A percentile compares a stretch with the other conserved stretches of the same genome.
phyloP scores from a whole-genome alignment of 2,113 vertebrate genomes.

The Sturnus vulgaris region DNA sequence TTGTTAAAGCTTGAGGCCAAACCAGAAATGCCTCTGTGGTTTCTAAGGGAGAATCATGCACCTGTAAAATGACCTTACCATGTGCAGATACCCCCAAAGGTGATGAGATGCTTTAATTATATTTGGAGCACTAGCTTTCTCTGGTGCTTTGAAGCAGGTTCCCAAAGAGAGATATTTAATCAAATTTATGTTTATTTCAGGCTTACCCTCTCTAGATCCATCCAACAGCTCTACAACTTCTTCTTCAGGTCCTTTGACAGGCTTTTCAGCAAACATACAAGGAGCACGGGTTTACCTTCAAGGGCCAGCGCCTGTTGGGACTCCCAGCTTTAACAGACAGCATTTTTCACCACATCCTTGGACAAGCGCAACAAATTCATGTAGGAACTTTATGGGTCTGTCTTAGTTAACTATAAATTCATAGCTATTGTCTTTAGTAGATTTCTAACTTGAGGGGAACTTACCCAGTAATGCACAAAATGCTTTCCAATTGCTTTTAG shows the following conservation, averaged over 20 bases:
- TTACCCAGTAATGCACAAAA: slow-evolving; percentile 24
- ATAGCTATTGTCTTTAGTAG: slow-evolving; percentile 47
- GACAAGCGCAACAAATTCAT: slow-evolving; percentile 94
- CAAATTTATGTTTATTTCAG: slow-evolving; percentile 75
- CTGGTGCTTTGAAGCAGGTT: slow-evolving; percentile 57
- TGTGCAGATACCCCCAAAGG: slow-evolving; percentile 24
- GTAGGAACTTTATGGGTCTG: slow-evolving; percentile 80
- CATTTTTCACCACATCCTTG: slow-evolving; percentile 99
- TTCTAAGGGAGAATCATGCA: slow-evolving; percentile 13
- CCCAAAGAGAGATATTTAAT: slow-evolving; percentile 63
- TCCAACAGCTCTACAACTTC: slow-evolving; percentile 79
- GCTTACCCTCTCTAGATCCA: slow-evolving; percentile 82
- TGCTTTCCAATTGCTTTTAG: slow-evolving; percentile 39
- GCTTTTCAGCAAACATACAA: slow-evolving; percentile 91
- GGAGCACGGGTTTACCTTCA: slow-evolving; percentile 93
- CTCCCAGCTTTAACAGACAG: slow-evolving; percentile 96
- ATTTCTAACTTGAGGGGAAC: slow-evolving; percentile 22
- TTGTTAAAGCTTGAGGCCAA: neutral
- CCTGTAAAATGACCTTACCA: slow-evolving; percentile 13
- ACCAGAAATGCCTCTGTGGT: neutral
- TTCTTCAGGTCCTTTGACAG: slow-evolving; percentile 85
- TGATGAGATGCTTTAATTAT: slow-evolving; percentile 46
- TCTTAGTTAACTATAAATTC: slow-evolving; percentile 69
- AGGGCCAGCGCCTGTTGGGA: slow-evolving; percentile 85
- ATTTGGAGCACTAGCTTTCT: slow-evolving; percentile 27